phyloP scores from a whole-genome alignment of 2,888 invertebrate genomes.

The Melanargia galathea region DNA sequence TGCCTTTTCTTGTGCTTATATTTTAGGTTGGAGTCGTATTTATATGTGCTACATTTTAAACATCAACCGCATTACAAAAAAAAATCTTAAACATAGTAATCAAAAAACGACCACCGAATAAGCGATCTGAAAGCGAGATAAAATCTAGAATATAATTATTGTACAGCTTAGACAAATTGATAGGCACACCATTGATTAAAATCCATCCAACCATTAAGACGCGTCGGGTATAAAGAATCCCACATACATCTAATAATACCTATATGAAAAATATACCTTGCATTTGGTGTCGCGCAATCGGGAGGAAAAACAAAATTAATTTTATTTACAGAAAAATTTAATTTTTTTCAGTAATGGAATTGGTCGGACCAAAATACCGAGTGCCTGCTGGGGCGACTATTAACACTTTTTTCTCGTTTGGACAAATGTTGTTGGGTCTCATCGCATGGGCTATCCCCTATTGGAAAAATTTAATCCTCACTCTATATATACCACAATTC shows the following conservation, averaged over 20 bases:
- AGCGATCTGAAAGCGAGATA: too few species aligned
- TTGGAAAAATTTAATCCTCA: conserved; percentile 84
- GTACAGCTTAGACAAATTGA: too few species aligned
- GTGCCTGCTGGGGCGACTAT: conserved; percentile 85
- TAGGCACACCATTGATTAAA: too few species aligned
- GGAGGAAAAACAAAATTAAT: background rate
- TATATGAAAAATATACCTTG: too few species aligned
- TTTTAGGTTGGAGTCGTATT: conserved; percentile 77
- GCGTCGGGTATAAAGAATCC: too few species aligned
- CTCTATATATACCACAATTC: conserved; percentile 84
- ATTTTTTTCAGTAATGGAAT: conserved; percentile 81
- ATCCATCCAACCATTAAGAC: too few species aligned
- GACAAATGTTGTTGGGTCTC: conserved; percentile 83
- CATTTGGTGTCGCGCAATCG: too few species aligned
- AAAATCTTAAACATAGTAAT: background rate
- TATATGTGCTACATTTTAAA: background rate
- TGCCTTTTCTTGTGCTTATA: conserved; percentile 86
- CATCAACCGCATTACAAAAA: background rate
- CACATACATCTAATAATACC: too few species aligned
- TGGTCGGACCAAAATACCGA: conserved; percentile 84
- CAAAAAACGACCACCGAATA: too few species aligned
- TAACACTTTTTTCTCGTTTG: conserved; percentile 84
- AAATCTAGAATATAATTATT: too few species aligned
- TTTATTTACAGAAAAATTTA: too few species aligned
- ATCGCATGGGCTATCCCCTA: conserved; percentile 83